A percentile compares a stretch with the other conserved stretches of the same genome.
Evolutionary conservation across 2,888 invertebrate species (phyloP).

Genomic region (Thecophora atra): DNA sequence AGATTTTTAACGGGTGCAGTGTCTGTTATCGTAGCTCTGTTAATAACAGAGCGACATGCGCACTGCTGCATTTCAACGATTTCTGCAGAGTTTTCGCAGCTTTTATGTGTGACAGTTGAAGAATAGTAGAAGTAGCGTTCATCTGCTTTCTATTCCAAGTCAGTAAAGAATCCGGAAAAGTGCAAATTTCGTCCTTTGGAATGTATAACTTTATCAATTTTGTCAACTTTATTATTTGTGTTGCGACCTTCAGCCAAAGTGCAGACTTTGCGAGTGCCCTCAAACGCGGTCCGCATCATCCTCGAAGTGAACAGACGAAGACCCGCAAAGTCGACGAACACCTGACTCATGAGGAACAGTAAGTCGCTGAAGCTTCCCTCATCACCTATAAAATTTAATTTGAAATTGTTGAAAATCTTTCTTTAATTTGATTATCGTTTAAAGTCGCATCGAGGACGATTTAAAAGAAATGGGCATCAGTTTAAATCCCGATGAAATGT

Average conservation of each 20-base stretch:
- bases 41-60: slow-evolving; percentile 23
- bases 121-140: background rate
- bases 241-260: slow-evolving; percentile 56
- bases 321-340: slow-evolving; percentile 73
- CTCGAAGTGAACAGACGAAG: slow-evolving; percentile 69
- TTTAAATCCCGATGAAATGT: slow-evolving; percentile 75
- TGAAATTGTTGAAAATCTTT: background rate
- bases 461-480: slow-evolving; percentile 72
- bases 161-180: background rate
- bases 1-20: background rate
- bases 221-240: slow-evolving; percentile 57
- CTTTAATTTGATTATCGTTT: slow-evolving; percentile 41
- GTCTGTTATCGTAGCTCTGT: too few relatives aligned
- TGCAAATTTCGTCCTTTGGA: too few relatives aligned
- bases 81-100: background rate
- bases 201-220: slow-evolving; percentile 59
- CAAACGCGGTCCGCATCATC: slow-evolving; percentile 76
- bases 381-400: background rate
- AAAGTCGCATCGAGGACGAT: slow-evolving; percentile 83
- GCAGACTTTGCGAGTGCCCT: slow-evolving; percentile 51
- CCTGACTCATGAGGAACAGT: slow-evolving; percentile 81
- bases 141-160: too few relatives aligned
- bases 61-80: slow-evolving; percentile 25
- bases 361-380: slow-evolving; percentile 52
- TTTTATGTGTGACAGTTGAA: slow-evolving; percentile 6